Evolutionary conservation across 2,888 invertebrate genomes (phyloP).

Genomic region (Acanthosepion lycidas): DNA sequence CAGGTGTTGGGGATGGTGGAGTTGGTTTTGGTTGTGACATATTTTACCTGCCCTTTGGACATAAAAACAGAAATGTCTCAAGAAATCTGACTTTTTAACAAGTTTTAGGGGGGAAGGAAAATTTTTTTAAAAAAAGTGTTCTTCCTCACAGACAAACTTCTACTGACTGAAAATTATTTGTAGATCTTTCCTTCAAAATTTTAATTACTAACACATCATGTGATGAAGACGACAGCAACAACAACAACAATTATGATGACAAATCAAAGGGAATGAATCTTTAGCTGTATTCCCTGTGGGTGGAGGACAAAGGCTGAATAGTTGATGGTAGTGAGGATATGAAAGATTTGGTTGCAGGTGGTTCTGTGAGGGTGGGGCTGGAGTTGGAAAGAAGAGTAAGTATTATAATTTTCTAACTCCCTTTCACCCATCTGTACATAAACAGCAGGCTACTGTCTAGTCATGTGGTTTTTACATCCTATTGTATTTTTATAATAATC

Average conservation of each 20-base stretch:
- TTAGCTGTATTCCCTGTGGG: not conserved
- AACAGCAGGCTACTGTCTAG: not conserved
- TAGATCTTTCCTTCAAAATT: not conserved
- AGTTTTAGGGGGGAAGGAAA: not conserved
- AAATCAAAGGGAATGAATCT: not conserved
- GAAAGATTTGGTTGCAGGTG: not conserved
- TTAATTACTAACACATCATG: not conserved
- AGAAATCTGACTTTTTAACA: not conserved
- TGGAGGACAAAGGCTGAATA: not conserved
- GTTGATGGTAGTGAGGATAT: not conserved
- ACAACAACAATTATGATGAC: not conserved
- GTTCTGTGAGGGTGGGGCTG: not conserved
- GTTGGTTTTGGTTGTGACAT: slow-evolving; percentile 5
- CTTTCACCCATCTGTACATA: not conserved
- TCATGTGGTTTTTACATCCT: not conserved
- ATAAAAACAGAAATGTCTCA: not conserved
- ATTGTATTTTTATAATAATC: not conserved
- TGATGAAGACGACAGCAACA: not conserved
- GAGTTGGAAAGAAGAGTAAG: not conserved
- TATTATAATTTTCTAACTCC: not conserved
- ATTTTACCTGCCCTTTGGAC: not conserved
- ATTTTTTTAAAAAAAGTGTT: not conserved
- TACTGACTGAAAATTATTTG: not conserved
- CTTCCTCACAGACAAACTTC: not conserved
- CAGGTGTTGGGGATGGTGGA: not conserved